Evolutionary conservation across 2,888 invertebrate genomes (phyloP), one percentile per base, ranked within the genome.

Genomic region (Pachymerium ferrugineum): DNA sequence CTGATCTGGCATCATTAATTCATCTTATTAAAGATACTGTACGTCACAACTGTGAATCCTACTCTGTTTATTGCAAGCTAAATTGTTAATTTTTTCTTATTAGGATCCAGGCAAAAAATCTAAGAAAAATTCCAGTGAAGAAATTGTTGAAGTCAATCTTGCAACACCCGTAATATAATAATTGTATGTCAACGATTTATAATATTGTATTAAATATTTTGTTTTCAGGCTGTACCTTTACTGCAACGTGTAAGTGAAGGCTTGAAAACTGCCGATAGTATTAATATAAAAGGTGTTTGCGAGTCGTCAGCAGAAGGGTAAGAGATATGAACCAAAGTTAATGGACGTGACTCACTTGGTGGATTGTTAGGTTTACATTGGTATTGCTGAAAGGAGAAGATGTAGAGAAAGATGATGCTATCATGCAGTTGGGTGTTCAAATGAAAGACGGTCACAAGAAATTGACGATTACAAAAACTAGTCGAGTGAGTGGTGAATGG

Each of bases 21-120:
- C 76, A 76, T 62, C 42, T 76, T n/a, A 76, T 76, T 68, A 76
- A 76, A 71, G 76, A 76, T 31, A 75, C 74, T 67, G 76, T 76
- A 75, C 25, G 30, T 54, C 14, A 2, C 22, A 54, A 54, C 12
- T 14, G 38, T 35, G 38, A 35, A 12, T 35, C 38, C 12, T 35
- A 12, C 5, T 14, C 14, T 54, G 31, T 12, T 4, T 10, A 69
- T 10, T 5, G 30, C 14, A 31, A 29, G 1, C 19, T 68, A 25
- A 12, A 22, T 25, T 30, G 16, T 16, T 1, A 31, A 33, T 30
- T 68, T 68, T n/a, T 16, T 3, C 16, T 4, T 69, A 4, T 5
- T 35, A 71, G 71, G 71, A 74, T 70, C 73, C 74, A 47, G 74
- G 74, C 33, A 76, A 74, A 73, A 76, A 76, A 73, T 14, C 69